Percentiles rank a stretch among this genome's conserved stretches.
phyloP scores from a whole-genome alignment of 2,888 invertebrate species.

The Nasonovia ribisnigri region DNA sequence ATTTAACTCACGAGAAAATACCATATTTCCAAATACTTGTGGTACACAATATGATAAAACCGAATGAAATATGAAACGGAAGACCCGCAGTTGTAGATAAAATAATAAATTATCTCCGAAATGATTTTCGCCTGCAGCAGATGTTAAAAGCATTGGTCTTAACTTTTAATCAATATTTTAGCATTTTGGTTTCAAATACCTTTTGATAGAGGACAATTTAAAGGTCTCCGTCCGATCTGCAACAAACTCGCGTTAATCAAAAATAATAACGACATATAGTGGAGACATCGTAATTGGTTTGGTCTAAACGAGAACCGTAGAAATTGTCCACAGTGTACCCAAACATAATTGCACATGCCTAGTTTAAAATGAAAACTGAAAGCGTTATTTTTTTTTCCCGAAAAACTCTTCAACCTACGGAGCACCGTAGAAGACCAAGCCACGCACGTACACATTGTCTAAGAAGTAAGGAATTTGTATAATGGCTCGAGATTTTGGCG shows the following conservation, averaged over 20 bases:
- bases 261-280: not conserved
- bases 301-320: not conserved
- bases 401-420: slow-evolving; percentile 21
- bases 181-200: not conserved
- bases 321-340: slow-evolving; percentile 11
- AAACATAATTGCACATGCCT: not conserved
- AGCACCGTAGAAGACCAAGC: slow-evolving; percentile 43
- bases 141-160: not conserved
- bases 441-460: slow-evolving; percentile 62
- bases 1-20: not conserved
- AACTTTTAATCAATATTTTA: not conserved
- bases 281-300: not conserved
- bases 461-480: slow-evolving; percentile 54
- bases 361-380: slow-evolving; percentile 56
- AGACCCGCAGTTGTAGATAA: not conserved
- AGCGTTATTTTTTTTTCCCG: slow-evolving; percentile 44
- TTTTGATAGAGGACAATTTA: not conserved
- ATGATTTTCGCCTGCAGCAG: not conserved
- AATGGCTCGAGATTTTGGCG: slow-evolving; percentile 27
- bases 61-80: not conserved
- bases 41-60: not conserved
- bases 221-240: not conserved
- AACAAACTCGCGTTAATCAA: not conserved
- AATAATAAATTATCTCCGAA: not conserved
- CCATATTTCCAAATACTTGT: not conserved